Evolutionary conservation across 1,140 invertebrate genomes (phyloP), one percentile per base, ranked within the genome.

Genomic region (Drosophila tsacasi): DNA sequence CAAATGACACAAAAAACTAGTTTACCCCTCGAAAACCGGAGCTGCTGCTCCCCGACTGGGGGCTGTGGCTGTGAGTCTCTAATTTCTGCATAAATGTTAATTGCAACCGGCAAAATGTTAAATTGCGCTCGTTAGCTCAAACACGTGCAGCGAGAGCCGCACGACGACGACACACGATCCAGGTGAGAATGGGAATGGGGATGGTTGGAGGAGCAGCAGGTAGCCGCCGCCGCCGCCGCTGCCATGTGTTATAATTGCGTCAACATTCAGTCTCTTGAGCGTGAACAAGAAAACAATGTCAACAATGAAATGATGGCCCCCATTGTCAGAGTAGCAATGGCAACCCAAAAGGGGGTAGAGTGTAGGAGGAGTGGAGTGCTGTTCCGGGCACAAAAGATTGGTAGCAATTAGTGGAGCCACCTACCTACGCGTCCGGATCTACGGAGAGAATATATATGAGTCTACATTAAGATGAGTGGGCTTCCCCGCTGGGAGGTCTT

Each of bases 11-110:
- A 79, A 84, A 73, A 79, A 82, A 83, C 76, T 79, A 79, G 68
- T 74, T 63, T 80, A 68, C 66, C 65, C 40, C 50, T 39, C 35
- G n/a, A 57, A 23, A 39, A 12, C 19, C 32, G 52, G 15, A 23
- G 32, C 52, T 35, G 52, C 49, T 21, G 50, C 25, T 15, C 13
- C 10, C 13, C 10, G 35, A 13, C 35, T 37, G 32, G 35, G 44
- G 10, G 30, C 30, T 27, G 27, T 10, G 27, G 27, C 19, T 46
- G 54, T 23, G 65, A 42, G 62, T 66, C 78, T 71, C 62, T 72
- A 68, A 85, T 79, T 85, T 81, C 79, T 85, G 82, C 83, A 85
- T 85, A 83, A 87, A 87, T 74, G 68, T 67, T 87, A 87, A 87
- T 87, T 87, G 80, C 65, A 76, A 23, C 65, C 65, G 76, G 71